phyloP scores from a whole-genome alignment of 53 echinoderm and acorn worm species.

The Arbacia lixula region DNA sequence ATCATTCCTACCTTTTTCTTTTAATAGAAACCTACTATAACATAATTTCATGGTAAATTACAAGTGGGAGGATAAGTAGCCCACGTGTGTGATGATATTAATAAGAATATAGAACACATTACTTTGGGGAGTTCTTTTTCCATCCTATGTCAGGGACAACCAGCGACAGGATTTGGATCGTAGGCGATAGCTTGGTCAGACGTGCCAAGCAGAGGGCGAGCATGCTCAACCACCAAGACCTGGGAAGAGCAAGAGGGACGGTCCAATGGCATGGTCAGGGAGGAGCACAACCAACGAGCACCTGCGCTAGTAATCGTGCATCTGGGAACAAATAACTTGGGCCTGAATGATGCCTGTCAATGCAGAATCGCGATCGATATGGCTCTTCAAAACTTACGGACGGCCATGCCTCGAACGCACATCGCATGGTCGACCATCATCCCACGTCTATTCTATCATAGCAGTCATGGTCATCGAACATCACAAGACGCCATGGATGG shows the following conservation, averaged over 20 bases:
- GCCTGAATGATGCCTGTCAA: background rate
- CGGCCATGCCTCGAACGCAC: background rate
- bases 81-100: too few species aligned
- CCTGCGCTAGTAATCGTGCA: constrained; percentile 6
- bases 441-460: constrained; percentile 7
- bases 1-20: too few species aligned
- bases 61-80: too few species aligned
- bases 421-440: constrained; percentile 11
- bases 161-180: constrained; percentile 10
- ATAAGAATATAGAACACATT: too few species aligned
- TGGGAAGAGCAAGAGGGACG: background rate
- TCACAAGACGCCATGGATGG: constrained; percentile 5
- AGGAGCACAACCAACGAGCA: background rate
- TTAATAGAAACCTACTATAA: too few species aligned
- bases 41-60: too few species aligned
- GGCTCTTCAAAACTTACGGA: background rate
- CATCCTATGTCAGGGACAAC: background rate
- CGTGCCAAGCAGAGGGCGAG: constrained; percentile 1
- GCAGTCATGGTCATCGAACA: too few species aligned
- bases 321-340: constrained; percentile 3
- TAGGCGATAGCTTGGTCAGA: constrained; percentile 4
- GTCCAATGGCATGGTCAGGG: constrained; percentile 5
- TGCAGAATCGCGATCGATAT: constrained; percentile 10
- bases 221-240: background rate
- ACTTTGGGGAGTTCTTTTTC: too few species aligned